A percentile compares a stretch with the other conserved stretches of the same genome.
These are phyloP conservation scores for Tetrapedia diversipes DNA, from an alignment of 2,888 invertebrate genomes.

Conservation along the genomic window DNA sequence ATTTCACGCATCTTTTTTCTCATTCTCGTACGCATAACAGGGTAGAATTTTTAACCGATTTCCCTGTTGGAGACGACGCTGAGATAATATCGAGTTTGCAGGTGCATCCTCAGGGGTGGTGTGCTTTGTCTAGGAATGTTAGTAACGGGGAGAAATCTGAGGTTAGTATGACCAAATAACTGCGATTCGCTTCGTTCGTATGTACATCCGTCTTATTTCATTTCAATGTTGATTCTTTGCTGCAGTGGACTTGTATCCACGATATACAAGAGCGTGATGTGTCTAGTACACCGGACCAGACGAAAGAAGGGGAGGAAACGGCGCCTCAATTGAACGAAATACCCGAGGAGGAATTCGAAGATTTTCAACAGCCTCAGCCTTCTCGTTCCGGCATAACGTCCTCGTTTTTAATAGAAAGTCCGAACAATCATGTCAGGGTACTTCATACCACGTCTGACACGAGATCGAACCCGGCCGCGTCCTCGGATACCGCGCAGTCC, in stretches of 20 bases:
- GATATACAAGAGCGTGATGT: slow-evolving; percentile 90
- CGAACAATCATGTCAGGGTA: slow-evolving; percentile 71
- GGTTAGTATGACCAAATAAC: slow-evolving; percentile 82
- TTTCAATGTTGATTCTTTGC: background rate
- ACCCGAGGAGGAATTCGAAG: slow-evolving; percentile 70
- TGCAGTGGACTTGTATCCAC: slow-evolving; percentile 96
- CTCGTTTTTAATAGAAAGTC: slow-evolving; percentile 76
- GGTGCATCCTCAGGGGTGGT: slow-evolving; percentile 96
- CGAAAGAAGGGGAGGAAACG: slow-evolving; percentile 69
- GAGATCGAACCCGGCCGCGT: slow-evolving; percentile 65
- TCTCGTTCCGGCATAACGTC: slow-evolving; percentile 77
- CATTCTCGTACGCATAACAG: slow-evolving; percentile 90
- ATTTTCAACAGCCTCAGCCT: slow-evolving; percentile 74
- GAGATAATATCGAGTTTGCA: slow-evolving; percentile 95
- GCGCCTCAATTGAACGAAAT: slow-evolving; percentile 69
- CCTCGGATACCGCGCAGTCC: slow-evolving; percentile 69
- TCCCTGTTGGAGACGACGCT: slow-evolving; percentile 93
- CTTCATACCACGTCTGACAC: slow-evolving; percentile 70
- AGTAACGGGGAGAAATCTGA: slow-evolving; percentile 93
- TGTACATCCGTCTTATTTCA: background rate
- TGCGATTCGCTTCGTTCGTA: background rate
- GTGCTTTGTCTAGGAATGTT: slow-evolving; percentile 93
- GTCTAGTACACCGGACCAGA: slow-evolving; percentile 81
- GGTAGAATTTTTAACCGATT: slow-evolving; percentile 95
- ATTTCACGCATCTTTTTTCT: slow-evolving; percentile 92